Evolutionary conservation across 2,888 invertebrate species (phyloP).

Genomic region (Exephanes ischioxanthus): DNA sequence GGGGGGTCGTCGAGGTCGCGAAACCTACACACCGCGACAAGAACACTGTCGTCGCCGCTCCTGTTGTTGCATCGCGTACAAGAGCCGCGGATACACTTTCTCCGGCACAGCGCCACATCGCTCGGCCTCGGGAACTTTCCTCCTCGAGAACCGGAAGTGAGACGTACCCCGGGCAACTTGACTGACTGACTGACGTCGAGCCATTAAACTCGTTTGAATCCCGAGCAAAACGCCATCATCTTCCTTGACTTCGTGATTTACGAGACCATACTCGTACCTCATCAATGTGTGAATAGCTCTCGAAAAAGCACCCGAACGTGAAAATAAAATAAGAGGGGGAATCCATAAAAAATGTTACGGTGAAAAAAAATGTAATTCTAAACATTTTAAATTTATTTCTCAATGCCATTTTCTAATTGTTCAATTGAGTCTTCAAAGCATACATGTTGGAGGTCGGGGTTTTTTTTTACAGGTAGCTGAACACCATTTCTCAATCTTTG

Average conservation of each 20-base stretch:
- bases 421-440: not conserved
- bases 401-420: not conserved
- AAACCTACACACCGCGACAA: slow-evolving; percentile 74
- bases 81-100: slow-evolving; percentile 60
- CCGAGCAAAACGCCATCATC: slow-evolving; percentile 31
- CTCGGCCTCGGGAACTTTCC: slow-evolving; percentile 58
- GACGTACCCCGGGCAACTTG: slow-evolving; percentile 46
- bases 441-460: not conserved
- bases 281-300: not conserved
- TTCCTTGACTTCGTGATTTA: slow-evolving; percentile 17
- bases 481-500: not conserved
- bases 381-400: not conserved
- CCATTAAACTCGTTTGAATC: slow-evolving; percentile 38
- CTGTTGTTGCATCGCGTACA: slow-evolving; percentile 23
- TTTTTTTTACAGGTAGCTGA: not conserved
- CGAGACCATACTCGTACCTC: not conserved
- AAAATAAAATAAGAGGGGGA: not conserved
- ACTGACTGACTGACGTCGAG: slow-evolving; percentile 41
- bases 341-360: not conserved
- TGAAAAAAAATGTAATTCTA: not conserved
- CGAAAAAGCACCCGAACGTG: not conserved
- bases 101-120: slow-evolving; percentile 27
- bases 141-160: slow-evolving; percentile 61
- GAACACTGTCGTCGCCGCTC: slow-evolving; percentile 2
- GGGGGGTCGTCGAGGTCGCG: slow-evolving; percentile 79